Base-by-base conservation (phyloP, 2,797 vertebrate genomes). In the Zalophus californianus region DNA sequence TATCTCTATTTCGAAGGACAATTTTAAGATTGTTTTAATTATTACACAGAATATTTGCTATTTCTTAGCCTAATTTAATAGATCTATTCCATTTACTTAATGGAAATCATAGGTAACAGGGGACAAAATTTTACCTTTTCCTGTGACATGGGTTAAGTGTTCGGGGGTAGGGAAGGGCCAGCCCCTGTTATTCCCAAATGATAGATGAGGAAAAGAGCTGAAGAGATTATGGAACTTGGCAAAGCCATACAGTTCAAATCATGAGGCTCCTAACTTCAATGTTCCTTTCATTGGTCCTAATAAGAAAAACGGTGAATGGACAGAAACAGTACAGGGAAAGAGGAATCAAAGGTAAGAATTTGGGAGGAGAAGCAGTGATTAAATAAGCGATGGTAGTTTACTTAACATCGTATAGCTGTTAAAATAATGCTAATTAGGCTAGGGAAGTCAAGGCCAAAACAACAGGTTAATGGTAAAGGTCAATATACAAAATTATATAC, bases 1-100 rank as follows among this genome's bases (percentile, higher is more conserved):
- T 95, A 56, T 64, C 23, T 86, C 32, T n/a, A 7, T 75, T 95
- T 92, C 91, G 56, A 96, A 97, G 27, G 56, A 68, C 32, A 87
- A 70, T 52, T 86, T 84, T 85, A 25, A 85, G 72, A 82, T n/a
- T 86, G 41, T 62, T 87, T 87, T 84, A 66, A 90, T 89, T 52
- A 91, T 73, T 92, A 87, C 77, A 66, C 27, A 93, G 72, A 80
- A 58, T 80, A 92, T 87, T 56, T 84, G 32, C 62, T 73, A 73
- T 84, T 90, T 85, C 78, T 91, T 82, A 80, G 41, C n/a, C 41
- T 72, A 27, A 52, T 41, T 96, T 77, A 72, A 84, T 82, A 90
- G n/a, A 80, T 56, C 58, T 88, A 75, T 16, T 91, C 60, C 66
- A 88, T 75, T 94, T 92, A 92, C 83, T 85, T 85, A 72, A 77